These are phyloP conservation scores for Torymus aiolomorphi DNA, from an alignment of 2,888 invertebrate species.

Conservation along the genomic window DNA sequence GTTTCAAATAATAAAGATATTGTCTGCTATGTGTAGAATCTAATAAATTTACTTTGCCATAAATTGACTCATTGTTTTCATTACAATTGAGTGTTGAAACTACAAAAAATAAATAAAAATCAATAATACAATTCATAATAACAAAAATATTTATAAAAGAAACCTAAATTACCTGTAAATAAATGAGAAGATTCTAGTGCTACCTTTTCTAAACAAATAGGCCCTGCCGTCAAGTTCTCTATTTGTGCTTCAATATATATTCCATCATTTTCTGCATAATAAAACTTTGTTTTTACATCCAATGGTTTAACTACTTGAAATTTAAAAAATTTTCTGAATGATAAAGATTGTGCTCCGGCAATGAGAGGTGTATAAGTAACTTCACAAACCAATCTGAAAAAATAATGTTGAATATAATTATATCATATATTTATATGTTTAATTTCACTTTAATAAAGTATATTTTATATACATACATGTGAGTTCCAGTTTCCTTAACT, in stretches of 20 bases:
- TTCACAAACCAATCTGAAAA: slow-evolving; percentile 92
- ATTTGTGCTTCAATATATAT: slow-evolving; percentile 86
- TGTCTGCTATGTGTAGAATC: slow-evolving; percentile 95
- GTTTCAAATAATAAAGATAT: slow-evolving; percentile 94
- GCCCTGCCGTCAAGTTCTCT: slow-evolving; percentile 94
- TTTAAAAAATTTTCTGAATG: slow-evolving; percentile 97
- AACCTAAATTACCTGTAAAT: slow-evolving; percentile 81
- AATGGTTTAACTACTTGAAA: slow-evolving; percentile 98
- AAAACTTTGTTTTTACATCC: slow-evolving; percentile 99
- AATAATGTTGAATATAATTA: background rate
- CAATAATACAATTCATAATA: background rate
- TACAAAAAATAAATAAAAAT: slow-evolving; percentile 60
- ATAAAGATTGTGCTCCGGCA: slow-evolving; percentile 80
- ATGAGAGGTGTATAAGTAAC: slow-evolving; percentile 87
- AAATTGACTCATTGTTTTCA: slow-evolving; percentile 83
- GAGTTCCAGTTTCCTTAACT: slow-evolving; percentile 99
- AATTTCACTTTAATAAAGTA: background rate
- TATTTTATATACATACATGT: slow-evolving; percentile 83
- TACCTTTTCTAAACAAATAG: slow-evolving; percentile 96
- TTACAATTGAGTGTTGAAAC: slow-evolving; percentile 86
- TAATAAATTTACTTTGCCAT: slow-evolving; percentile 87
- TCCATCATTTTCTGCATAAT: slow-evolving; percentile 91
- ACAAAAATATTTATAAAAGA: slow-evolving; percentile 29
- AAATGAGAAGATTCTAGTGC: slow-evolving; percentile 93
- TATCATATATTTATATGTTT: background rate